Evolutionary conservation across 2,888 invertebrate genomes (phyloP).

Genomic region (Augochlorella aurata): DNA sequence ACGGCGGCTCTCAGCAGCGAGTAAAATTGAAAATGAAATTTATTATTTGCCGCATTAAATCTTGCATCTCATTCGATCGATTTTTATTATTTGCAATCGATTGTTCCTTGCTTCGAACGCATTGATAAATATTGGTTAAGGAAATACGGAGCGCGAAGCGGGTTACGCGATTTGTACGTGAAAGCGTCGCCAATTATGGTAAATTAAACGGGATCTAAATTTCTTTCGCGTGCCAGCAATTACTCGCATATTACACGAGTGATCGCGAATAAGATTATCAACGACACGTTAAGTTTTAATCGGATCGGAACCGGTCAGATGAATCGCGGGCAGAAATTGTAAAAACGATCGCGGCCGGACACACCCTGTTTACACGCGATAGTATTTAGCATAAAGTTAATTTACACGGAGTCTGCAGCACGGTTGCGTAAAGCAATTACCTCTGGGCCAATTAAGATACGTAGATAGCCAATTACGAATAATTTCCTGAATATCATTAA

Average conservation of each 20-base stretch:
- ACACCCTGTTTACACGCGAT: slow-evolving; percentile 29
- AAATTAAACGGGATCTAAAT: not conserved
- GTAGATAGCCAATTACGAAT: slow-evolving; percentile 47
- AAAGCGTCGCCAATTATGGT: not conserved
- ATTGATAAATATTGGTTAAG: not conserved
- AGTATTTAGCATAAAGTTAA: slow-evolving; percentile 46
- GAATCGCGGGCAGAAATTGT: slow-evolving; percentile 22
- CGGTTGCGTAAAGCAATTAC: slow-evolving; percentile 50
- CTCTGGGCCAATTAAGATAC: slow-evolving; percentile 50
- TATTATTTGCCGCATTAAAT: no score
- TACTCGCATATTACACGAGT: not conserved
- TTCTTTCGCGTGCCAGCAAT: not conserved
- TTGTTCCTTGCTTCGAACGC: no score
- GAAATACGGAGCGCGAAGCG: no score
- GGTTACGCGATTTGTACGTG: not conserved
- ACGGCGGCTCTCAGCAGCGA: no score
- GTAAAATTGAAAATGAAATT: no score
- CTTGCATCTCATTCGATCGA: no score
- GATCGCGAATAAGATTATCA: slow-evolving; percentile 23
- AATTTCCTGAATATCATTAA: slow-evolving; percentile 48
- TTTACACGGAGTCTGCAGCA: slow-evolving; percentile 30
- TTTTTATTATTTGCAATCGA: no score
- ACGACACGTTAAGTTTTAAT: not conserved
- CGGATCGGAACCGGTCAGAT: not conserved
- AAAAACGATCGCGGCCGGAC: slow-evolving; percentile 30